Evolutionary conservation across 2,797 vertebrate species (phyloP), one percentile per base, ranked within the genome.

Genomic region (Gorsachius magnificus): DNA sequence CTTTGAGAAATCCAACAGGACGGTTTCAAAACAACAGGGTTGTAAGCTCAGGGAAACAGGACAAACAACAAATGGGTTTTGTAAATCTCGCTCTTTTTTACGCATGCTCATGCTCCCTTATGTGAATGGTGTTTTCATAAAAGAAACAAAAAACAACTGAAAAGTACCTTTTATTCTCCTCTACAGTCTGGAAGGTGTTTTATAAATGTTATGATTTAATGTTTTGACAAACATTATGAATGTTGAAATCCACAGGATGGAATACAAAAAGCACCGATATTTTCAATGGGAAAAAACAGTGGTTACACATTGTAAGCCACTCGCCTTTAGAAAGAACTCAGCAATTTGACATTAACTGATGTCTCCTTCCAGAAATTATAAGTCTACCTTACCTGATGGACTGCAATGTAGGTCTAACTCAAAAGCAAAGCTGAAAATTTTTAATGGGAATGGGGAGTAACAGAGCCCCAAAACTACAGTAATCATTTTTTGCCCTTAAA

Each of bases 81-180:
- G 58, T 83, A 93, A 71, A 75, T 93, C 48, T 94, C 0, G 4
- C n/a, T 91, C 41, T 54, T 85, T 93, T 88, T 82, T 58, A 88
- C 0, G 77, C 95, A 96, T 96, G 96, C 95, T 95, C 95, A 97
- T 97, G 96, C 95, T 95, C 88, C 50, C 53, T 84, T 77, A 93
- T 2, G 10, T 61, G 63, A 90, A 95, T 94, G 91, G 31, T 35
- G 33, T 33, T 89, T 93, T 84, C 2, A 13, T 74, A 76, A 92
- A 91, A 95, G 28, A 41, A 92, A 70, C 57, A 25, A 26, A 82
- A 95, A 50, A 1, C 46, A 86, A 90, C 51, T 4, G 24, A 91
- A 91, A 94, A 93, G 38, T 56, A 18, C 35, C 68, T 65, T 79
- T 90, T 80, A 72, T 85, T 86, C 66, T 78, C 58, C 57, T 72